These are phyloP conservation scores for Volucella inanis DNA, from an alignment of 2,888 invertebrate genomes.

Conservation along the genomic window DNA sequence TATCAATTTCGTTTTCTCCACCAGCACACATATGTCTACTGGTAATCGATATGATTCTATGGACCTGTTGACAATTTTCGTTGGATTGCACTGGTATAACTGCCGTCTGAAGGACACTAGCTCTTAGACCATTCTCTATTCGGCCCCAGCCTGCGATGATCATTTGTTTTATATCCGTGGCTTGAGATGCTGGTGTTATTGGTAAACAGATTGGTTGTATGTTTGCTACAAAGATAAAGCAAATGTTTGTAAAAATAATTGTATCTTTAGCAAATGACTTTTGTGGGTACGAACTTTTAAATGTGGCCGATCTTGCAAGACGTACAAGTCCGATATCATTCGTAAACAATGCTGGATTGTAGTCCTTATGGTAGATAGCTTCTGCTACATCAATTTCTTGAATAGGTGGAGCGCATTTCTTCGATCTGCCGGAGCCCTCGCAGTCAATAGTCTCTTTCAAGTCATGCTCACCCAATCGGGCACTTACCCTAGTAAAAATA, in stretches of 20 bases:
- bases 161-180: constrained; percentile 64
- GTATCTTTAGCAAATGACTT: neutral
- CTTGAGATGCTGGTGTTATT: constrained; percentile 75
- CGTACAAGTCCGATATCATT: constrained; percentile 87
- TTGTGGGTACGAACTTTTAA: constrained; percentile 23
- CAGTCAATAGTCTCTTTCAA: constrained; percentile 79
- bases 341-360: constrained; percentile 80
- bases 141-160: constrained; percentile 81
- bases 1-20: constrained; percentile 78
- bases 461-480: constrained; percentile 83
- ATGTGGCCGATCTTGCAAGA: constrained; percentile 77
- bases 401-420: constrained; percentile 81
- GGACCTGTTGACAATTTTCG: constrained; percentile 77
- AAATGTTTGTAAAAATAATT: neutral
- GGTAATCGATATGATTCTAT: constrained; percentile 77
- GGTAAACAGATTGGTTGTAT: constrained; percentile 80
- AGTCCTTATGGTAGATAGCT: constrained; percentile 84
- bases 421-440: constrained; percentile 62
- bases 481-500: constrained; percentile 78
- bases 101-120: constrained; percentile 76
- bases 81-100: constrained; percentile 71
- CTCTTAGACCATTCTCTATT: constrained; percentile 75
- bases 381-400: constrained; percentile 81
- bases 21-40: constrained; percentile 84
- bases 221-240: constrained; percentile 67